Percentiles rank a stretch among this genome's conserved stretches.
Evolutionary conservation across 2,888 invertebrate species (phyloP).

Genomic region (Pycnomerus fuliginosus): DNA sequence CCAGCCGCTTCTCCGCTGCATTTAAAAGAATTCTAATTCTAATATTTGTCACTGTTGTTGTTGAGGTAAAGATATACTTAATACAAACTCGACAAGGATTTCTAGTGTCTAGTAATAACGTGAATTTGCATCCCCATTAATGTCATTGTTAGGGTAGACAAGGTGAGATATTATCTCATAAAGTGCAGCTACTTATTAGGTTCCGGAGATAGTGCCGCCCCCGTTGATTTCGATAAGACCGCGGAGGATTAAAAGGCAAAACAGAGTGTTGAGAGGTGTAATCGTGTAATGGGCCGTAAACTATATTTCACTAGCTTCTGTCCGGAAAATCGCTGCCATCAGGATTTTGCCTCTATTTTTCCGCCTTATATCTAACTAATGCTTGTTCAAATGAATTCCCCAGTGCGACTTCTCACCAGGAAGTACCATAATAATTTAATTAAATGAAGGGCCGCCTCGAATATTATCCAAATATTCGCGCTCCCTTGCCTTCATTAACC

Average conservation of each 20-base stretch:
- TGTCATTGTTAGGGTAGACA: constrained; percentile 21
- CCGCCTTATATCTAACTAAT: constrained; percentile 5
- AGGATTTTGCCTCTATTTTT: constrained; percentile 4
- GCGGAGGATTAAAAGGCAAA: constrained; percentile 34
- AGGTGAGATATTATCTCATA: constrained; percentile 24
- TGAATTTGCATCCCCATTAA: constrained; percentile 22
- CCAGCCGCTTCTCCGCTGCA: too few relatives aligned
- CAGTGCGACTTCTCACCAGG: neutral
- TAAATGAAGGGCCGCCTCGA: neutral
- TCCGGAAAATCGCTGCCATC: too few relatives aligned
- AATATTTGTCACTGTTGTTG: too few relatives aligned
- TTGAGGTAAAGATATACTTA: too few relatives aligned
- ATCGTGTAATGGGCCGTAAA: constrained; percentile 43
- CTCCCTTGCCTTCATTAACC: constrained; percentile 6
- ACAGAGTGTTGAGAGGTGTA: constrained; percentile 40
- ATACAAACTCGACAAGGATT: constrained; percentile 16
- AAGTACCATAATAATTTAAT: neutral
- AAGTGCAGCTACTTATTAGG: constrained; percentile 26
- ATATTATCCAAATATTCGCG: neutral
- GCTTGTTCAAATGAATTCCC: constrained; percentile 3
- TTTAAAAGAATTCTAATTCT: too few relatives aligned
- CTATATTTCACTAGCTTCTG: constrained; percentile 37
- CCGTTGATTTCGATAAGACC: constrained; percentile 19
- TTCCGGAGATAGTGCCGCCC: constrained; percentile 18
- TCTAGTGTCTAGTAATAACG: constrained; percentile 12